Conservation (phyloP, 2,888 invertebrate genomes). For the Steinernema scapterisci region DNA sequence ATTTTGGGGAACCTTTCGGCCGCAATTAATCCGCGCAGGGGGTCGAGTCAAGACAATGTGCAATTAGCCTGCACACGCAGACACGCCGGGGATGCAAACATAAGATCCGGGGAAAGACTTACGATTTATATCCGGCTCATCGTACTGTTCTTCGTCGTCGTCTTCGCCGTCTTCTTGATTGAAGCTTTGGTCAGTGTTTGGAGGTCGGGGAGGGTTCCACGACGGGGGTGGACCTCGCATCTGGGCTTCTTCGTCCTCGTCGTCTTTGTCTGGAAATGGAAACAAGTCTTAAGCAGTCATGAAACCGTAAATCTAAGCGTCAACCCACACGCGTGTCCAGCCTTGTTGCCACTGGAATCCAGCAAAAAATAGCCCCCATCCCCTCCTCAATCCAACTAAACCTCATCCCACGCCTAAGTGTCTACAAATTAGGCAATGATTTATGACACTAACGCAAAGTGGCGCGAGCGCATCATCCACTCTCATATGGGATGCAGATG, state of each 20-base stretch:
- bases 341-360: too few relatives aligned
- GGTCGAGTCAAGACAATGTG: slow-evolving; percentile 5
- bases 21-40: slow-evolving; percentile 18
- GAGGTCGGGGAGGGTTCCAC: slow-evolving; percentile 22
- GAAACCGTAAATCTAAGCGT: background rate
- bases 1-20: slow-evolving; percentile 10
- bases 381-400: background rate
- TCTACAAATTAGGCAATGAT: slow-evolving; percentile 30
- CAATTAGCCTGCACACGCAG: slow-evolving; percentile 5
- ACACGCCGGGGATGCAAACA: too few relatives aligned
- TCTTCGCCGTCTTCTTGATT: background rate
- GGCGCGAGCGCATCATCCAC: background rate
- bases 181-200: background rate
- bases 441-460: slow-evolving; percentile 10
- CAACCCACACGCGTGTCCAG: too few relatives aligned
- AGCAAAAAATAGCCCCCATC: background rate
- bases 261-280: slow-evolving; percentile 13
- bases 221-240: slow-evolving; percentile 19
- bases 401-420: background rate
- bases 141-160: slow-evolving; percentile 25
- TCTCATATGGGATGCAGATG: slow-evolving; percentile 27
- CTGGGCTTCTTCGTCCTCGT: background rate
- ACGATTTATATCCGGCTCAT: slow-evolving; percentile 16
- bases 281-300: too few relatives aligned
- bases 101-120: background rate